phyloP scores from a whole-genome alignment of 92 coral and sea anemone genomes.

The Porites evermanni region DNA sequence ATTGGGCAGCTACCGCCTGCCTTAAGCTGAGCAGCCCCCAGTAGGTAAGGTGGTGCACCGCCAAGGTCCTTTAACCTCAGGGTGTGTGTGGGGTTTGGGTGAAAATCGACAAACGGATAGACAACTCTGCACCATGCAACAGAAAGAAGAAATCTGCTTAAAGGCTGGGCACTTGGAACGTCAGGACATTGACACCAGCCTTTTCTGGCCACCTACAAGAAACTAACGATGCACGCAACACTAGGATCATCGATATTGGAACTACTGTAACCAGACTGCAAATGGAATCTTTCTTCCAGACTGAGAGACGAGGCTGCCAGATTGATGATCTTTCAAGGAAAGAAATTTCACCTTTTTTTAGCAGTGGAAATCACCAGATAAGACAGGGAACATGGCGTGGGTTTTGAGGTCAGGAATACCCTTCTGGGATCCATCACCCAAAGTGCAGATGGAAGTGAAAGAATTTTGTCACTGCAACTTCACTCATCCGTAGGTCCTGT shows the following conservation, averaged over 20 bases:
- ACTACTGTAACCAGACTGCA: conserved; percentile 31
- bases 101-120: too few species aligned
- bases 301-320: conserved; percentile 59
- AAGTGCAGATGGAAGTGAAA: neutral
- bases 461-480: neutral
- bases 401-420: conserved; percentile 29
- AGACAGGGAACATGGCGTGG: conserved; percentile 7
- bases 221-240: conserved; percentile 47
- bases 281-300: conserved; percentile 41
- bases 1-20: too few species aligned
- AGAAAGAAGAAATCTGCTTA: too few species aligned
- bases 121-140: too few species aligned
- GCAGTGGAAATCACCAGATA: conserved; percentile 43
- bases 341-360: conserved; percentile 53
- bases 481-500: neutral
- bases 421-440: conserved; percentile 12
- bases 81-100: too few species aligned
- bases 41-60: too few species aligned
- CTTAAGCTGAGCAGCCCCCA: too few species aligned
- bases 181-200: too few species aligned
- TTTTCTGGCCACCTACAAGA: conserved; percentile 6
- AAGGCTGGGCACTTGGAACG: too few species aligned
- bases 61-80: too few species aligned
- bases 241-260: conserved; percentile 35
- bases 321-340: conserved; percentile 32